Percentiles rank a stretch among this genome's conserved stretches.
phyloP scores from a whole-genome alignment of 2,888 invertebrate species.

The Caenorhabditis sulstoni region DNA sequence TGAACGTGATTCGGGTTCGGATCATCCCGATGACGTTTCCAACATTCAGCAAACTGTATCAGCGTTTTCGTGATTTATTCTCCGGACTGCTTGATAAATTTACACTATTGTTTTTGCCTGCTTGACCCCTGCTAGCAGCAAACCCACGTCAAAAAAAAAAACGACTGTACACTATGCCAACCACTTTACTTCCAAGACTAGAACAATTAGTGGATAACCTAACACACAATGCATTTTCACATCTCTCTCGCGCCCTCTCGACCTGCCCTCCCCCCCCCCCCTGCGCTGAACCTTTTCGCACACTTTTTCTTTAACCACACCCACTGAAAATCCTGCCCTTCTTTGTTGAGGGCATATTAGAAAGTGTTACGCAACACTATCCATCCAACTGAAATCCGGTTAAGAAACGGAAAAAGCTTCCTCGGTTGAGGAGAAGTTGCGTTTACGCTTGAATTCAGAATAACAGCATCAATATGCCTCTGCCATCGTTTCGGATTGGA shows the following conservation, averaged over 20 bases:
- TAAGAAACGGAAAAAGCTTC: constrained; percentile 46
- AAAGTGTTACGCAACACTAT: constrained; percentile 57
- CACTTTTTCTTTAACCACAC: constrained; percentile 44
- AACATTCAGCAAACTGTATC: constrained; percentile 11
- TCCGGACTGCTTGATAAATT: not conserved
- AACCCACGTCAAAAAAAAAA: constrained; percentile 19
- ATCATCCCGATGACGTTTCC: constrained; percentile 15
- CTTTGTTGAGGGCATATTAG: constrained; percentile 41
- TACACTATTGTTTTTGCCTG: constrained; percentile 9
- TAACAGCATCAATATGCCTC: constrained; percentile 49
- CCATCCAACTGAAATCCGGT: constrained; percentile 46
- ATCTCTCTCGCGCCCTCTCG: constrained; percentile 23
- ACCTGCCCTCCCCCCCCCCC: constrained; percentile 28
- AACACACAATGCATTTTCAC: constrained; percentile 53
- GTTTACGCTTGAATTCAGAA: constrained; percentile 58
- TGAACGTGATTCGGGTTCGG: constrained; percentile 24
- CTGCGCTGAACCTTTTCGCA: no score
- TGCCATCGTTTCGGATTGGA: constrained; percentile 38
- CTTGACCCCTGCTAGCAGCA: constrained; percentile 27
- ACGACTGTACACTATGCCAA: constrained; percentile 43
- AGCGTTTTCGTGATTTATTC: constrained; percentile 32
- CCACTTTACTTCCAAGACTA: constrained; percentile 45
- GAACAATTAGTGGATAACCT: constrained; percentile 54
- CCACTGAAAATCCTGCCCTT: constrained; percentile 57
- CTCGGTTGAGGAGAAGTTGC: constrained; percentile 8